Base-by-base conservation (phyloP, 2,888 invertebrate genomes). In the Conchocele bisecta region DNA sequence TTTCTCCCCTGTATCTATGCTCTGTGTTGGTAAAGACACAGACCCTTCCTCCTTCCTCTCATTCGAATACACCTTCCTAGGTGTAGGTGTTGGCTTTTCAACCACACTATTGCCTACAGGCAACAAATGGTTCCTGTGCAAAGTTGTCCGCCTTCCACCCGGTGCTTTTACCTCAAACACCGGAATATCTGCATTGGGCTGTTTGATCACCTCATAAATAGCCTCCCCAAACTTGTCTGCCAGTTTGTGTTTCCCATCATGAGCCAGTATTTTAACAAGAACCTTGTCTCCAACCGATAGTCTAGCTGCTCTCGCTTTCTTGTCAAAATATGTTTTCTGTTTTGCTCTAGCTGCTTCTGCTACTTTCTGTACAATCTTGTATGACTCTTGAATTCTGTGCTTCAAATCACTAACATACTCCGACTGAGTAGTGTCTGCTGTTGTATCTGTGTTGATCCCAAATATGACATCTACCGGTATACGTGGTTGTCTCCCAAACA, bases 111-210 rank as follows among this genome's bases (percentile, higher is more conserved):
- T n/a, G n/a, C n/a, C n/a, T n/a, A n/a, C n/a, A n/a, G n/a, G n/a
- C n/a, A 56, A 24, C 39, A 63, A 17, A 41, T 63, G 63, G 39
- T 61, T 50, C n/a, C 71, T 26, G 37, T 72, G 71, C n/a, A 68
- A 33, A 3, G 26, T 63, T 26, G 22, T 61, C 26, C 20, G 41
- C 31, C 24, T 44, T 22, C 67, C 67, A 11, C 11, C 37, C 5
- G 20, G 28, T 22, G 24, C 17, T 15, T 7, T 41, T 37, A 41
- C 41, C 24, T 26, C 31, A 41, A 17, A 56, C 3, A 56, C 56
- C 26, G 56, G 56, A 17, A 56, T 41, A 17, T 56, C 24, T 15
- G 2, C 6, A 9, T 41, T 56, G 9, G 51, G 51, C 17, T 54
- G 54, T 22, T 28, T 39, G 20, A 11, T 54, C 35, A 54, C 54